Evolutionary conservation across 2,113 vertebrate species (phyloP).

Genomic region (Chrysochloris asiatica): DNA sequence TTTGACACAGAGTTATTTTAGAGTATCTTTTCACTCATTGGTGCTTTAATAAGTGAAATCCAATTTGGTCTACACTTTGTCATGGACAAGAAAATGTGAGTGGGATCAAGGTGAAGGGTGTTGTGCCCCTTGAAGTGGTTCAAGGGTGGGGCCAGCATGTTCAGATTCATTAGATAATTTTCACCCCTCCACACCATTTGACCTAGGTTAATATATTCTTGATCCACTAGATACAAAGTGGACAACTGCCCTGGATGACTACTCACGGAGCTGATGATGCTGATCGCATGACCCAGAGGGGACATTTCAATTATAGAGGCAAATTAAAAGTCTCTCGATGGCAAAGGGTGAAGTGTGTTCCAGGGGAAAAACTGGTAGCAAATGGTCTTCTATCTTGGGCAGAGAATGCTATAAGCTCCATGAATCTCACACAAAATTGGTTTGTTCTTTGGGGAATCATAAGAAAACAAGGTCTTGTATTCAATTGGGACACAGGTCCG

Average conservation of each 20-base stretch:
- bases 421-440: background rate
- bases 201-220: slow-evolving; percentile 30
- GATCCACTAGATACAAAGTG: slow-evolving; percentile 44
- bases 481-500: background rate
- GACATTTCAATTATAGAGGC: slow-evolving; percentile 34
- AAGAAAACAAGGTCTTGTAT: background rate
- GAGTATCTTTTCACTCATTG: background rate
- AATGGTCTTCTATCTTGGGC: background rate
- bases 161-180: slow-evolving; percentile 20
- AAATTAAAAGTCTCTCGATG: background rate
- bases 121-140: background rate
- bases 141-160: background rate
- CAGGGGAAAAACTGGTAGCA: background rate
- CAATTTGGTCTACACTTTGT: slow-evolving; percentile 4
- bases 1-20: slow-evolving; percentile 59
- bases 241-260: slow-evolving; percentile 27
- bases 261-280: background rate
- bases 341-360: background rate
- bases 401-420: background rate
- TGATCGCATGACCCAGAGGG: slow-evolving; percentile 22
- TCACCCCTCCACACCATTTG: background rate
- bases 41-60: slow-evolving; percentile 35
- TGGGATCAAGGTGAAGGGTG: background rate
- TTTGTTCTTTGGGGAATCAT: background rate
- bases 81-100: background rate